Conservation (phyloP, 2,888 invertebrate genomes). For the Amblyjoppa fuscipennis region DNA sequence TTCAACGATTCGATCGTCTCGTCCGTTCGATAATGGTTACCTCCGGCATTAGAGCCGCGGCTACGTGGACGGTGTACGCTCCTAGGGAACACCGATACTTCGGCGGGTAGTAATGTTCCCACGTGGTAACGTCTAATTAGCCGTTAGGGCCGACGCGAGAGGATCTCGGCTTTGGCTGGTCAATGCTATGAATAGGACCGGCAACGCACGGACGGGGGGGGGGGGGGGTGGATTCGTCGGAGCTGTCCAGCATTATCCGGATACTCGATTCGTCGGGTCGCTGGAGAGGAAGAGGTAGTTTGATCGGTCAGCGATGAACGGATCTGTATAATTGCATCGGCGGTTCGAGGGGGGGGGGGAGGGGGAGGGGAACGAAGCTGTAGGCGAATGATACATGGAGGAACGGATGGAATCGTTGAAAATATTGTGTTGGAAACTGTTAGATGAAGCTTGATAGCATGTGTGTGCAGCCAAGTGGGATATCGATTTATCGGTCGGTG, state of each 20-base stretch:
- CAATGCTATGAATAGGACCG: slow-evolving; percentile 46
- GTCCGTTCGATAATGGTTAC: slow-evolving; percentile 70
- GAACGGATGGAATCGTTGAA: slow-evolving; percentile 20
- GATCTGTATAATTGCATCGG: slow-evolving; percentile 39
- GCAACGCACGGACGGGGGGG: slow-evolving; percentile 1
- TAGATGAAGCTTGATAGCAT: slow-evolving; percentile 36
- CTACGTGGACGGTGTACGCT: slow-evolving; percentile 10
- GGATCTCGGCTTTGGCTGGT: slow-evolving; percentile 47
- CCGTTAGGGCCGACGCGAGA: slow-evolving; percentile 45
- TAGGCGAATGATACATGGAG: background rate
- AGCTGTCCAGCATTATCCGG: slow-evolving; percentile 49
- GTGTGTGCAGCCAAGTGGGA: slow-evolving; percentile 33
- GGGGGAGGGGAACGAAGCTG: background rate
- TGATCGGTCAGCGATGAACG: slow-evolving; percentile 42
- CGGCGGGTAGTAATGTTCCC: slow-evolving; percentile 39
- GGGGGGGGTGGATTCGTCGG: background rate
- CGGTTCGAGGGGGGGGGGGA: background rate
- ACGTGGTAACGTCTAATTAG: slow-evolving; percentile 68
- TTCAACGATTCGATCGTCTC: slow-evolving; percentile 65
- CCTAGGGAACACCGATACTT: slow-evolving; percentile 9
- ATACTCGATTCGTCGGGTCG: slow-evolving; percentile 27
- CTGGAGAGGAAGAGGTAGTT: slow-evolving; percentile 34
- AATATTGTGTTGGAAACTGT: slow-evolving; percentile 40
- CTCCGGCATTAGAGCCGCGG: slow-evolving; percentile 53
- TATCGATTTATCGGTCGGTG: slow-evolving; percentile 64